These are phyloP conservation scores for Aix galericulata DNA, from an alignment of 2,113 vertebrate species.

Conservation along the genomic window DNA sequence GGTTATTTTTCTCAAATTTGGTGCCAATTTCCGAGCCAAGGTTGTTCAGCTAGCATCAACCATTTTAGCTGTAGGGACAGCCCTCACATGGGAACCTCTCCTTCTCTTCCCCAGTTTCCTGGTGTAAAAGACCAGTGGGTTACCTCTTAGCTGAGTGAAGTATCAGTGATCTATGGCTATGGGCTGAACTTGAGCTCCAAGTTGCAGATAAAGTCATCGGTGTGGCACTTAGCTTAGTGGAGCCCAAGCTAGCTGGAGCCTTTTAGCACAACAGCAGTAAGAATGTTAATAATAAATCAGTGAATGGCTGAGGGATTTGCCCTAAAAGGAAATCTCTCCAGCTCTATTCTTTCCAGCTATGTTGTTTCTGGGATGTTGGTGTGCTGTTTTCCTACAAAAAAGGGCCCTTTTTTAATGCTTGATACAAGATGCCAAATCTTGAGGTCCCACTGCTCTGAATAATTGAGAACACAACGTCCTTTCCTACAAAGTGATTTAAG, in stretches of 20 bases:
- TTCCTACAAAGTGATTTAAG: constrained; percentile 31
- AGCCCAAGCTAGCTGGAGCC: background rate
- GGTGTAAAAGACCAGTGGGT: background rate
- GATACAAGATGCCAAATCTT: background rate
- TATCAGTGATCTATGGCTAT: background rate
- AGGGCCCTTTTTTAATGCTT: background rate
- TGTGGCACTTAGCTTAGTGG: background rate
- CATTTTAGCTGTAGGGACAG: background rate
- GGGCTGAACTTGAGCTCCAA: background rate
- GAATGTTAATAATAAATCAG: constrained; percentile 58
- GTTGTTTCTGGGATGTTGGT: constrained; percentile 41
- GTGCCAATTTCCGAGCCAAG: background rate
- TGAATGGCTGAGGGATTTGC: constrained; percentile 40
- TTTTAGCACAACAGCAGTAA: constrained; percentile 28
- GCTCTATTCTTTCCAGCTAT: constrained; percentile 28
- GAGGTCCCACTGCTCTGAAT: constrained; percentile 19
- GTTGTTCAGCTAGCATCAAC: background rate
- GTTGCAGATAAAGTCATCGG: background rate
- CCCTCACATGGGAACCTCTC: background rate
- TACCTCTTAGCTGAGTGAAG: background rate
- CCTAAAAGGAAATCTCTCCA: constrained; percentile 59
- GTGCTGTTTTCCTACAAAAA: constrained; percentile 20
- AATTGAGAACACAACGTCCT: constrained; percentile 46
- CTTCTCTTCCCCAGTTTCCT: background rate
- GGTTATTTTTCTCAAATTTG: background rate